phyloP scores from a whole-genome alignment of 2,113 vertebrate species.

The Onychostruthus taczanowskii region DNA sequence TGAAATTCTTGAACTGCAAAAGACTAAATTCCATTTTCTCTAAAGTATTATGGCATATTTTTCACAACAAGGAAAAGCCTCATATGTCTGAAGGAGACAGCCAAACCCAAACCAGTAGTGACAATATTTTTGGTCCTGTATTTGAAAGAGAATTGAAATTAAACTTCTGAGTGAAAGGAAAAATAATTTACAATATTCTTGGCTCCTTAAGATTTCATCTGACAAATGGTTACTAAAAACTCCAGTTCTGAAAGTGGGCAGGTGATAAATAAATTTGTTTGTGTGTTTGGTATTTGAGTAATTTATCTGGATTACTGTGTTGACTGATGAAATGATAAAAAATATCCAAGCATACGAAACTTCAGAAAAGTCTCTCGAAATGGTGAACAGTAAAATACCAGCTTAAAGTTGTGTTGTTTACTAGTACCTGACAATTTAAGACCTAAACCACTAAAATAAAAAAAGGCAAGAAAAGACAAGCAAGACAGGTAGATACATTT shows the following conservation, averaged over 20 bases:
- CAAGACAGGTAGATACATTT: not conserved
- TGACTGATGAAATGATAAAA: not conserved
- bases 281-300: not conserved
- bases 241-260: not conserved
- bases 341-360: not conserved
- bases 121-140: not conserved
- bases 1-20: not conserved
- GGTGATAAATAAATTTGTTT: not conserved
- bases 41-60: not conserved
- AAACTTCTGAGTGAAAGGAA: not conserved
- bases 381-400: not conserved
- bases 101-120: not conserved
- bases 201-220: not conserved
- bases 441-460: not conserved
- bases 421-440: not conserved
- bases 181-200: not conserved
- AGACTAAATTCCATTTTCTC: not conserved
- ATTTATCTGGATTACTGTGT: not conserved
- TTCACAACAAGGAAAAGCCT: not conserved
- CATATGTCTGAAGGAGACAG: not conserved
- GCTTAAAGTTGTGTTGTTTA: not conserved
- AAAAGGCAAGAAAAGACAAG: not conserved
- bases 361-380: not conserved
- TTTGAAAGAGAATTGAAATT: not conserved
- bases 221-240: not conserved